Percentiles rank a stretch among this genome's conserved stretches.
Evolutionary conservation across 2,113 vertebrate genomes (phyloP).

Genomic region (Phocoena phocoena): DNA sequence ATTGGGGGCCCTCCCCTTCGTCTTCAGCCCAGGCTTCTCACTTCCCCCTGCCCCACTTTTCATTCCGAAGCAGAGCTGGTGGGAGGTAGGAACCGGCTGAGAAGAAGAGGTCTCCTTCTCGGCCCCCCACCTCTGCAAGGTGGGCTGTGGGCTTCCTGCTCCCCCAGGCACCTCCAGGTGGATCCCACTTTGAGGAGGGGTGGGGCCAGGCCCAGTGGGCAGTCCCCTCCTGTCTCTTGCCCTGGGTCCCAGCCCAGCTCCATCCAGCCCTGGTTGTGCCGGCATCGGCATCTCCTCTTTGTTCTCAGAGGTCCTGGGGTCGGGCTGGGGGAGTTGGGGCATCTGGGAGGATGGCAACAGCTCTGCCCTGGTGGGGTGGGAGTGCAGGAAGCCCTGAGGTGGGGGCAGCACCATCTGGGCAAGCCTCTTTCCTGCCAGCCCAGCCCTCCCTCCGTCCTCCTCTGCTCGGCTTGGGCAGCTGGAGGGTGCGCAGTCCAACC

Average conservation of each 20-base stretch:
- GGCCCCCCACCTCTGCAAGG: not conserved
- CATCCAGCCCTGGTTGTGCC: not conserved
- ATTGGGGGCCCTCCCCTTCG: slow-evolving; percentile 64
- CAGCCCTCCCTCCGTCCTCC: not conserved
- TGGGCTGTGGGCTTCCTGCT: not conserved
- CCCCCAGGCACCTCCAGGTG: not conserved
- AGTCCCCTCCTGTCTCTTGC: not conserved
- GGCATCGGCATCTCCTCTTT: slow-evolving; percentile 61
- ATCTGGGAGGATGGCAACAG: not conserved
- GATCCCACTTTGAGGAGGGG: slow-evolving; percentile 5
- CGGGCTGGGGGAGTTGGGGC: not conserved
- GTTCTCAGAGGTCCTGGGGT: slow-evolving; percentile 61
- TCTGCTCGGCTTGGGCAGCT: slow-evolving; percentile 8
- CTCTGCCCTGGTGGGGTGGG: not conserved
- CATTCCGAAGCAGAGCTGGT: slow-evolving; percentile 33
- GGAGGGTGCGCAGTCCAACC: not conserved
- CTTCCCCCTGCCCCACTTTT: slow-evolving; percentile 74
- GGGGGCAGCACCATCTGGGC: not conserved
- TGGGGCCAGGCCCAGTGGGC: slow-evolving; percentile 9
- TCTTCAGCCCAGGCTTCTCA: slow-evolving; percentile 46
- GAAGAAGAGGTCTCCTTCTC: not conserved
- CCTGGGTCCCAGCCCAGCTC: not conserved
- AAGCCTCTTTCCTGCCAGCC: slow-evolving; percentile 29
- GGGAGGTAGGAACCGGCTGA: slow-evolving; percentile 39
- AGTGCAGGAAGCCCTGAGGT: not conserved